phyloP scores from a whole-genome alignment of 37 sponge, comb jelly and placozoan species.

The Geodia barretti region DNA sequence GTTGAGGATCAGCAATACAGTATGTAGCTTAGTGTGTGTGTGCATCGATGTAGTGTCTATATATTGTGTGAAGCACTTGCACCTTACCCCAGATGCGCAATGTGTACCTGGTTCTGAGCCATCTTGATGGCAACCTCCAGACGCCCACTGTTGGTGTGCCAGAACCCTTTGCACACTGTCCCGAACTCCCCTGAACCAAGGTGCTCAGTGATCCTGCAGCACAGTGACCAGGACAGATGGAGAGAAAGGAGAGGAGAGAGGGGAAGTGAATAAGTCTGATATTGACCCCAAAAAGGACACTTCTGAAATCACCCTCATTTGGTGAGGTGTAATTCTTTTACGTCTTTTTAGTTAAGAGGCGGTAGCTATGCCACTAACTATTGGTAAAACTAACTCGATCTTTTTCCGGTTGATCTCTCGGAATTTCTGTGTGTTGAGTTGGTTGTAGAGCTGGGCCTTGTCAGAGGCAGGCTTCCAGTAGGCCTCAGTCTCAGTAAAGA shows the following conservation, averaged over 20 bases:
- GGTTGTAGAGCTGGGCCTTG: slow-evolving; percentile 8
- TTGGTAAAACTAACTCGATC: slow-evolving; percentile 16
- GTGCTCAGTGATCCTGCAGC: background rate
- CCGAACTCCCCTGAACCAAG: background rate
- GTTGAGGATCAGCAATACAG: background rate
- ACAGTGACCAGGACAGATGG: too few species aligned
- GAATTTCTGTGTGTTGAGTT: slow-evolving; percentile 24
- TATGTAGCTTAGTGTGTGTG: too few species aligned
- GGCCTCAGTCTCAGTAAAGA: slow-evolving; percentile 42
- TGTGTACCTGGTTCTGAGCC: background rate
- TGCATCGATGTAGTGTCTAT: too few species aligned
- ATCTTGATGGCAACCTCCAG: background rate
- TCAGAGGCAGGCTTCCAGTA: slow-evolving; percentile 55
- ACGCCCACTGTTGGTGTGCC: background rate
- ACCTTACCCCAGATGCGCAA: background rate
- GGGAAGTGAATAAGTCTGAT: too few species aligned
- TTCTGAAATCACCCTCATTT: too few species aligned
- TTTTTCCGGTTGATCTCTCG: slow-evolving; percentile 37
- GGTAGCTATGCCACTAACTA: background rate
- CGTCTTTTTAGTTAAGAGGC: too few species aligned
- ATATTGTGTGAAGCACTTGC: background rate
- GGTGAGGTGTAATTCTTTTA: too few species aligned
- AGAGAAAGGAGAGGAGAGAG: too few species aligned
- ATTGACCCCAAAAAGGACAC: too few species aligned
- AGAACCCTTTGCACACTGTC: background rate